Conservation (phyloP, 2,888 invertebrate species). For the Erpobdella octoculata region DNA sequence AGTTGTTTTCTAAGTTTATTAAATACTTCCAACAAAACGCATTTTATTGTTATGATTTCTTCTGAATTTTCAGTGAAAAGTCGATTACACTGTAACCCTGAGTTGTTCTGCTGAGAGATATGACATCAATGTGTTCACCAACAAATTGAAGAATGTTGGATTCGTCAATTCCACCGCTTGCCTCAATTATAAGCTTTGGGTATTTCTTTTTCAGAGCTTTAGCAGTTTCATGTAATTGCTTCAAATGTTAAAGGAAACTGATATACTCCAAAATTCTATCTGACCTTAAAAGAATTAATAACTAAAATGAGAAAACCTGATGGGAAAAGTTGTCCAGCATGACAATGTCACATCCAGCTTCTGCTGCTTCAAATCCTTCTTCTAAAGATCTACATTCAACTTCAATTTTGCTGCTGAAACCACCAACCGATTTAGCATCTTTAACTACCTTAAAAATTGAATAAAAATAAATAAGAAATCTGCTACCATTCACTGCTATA, state of each 20-base stretch:
- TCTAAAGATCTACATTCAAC: slow-evolving; percentile 52
- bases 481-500: no score
- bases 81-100: slow-evolving; percentile 53
- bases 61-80: slow-evolving; percentile 52
- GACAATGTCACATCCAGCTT: slow-evolving; percentile 51
- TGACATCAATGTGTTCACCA: slow-evolving; percentile 47
- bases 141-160: slow-evolving; percentile 46
- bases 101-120: slow-evolving; percentile 51
- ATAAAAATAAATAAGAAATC: background rate
- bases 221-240: slow-evolving; percentile 46
- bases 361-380: slow-evolving; percentile 52
- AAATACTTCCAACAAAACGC: no score
- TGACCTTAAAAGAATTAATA: background rate
- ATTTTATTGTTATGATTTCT: no score
- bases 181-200: slow-evolving; percentile 50
- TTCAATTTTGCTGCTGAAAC: slow-evolving; percentile 52
- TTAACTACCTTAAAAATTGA: slow-evolving; percentile 47
- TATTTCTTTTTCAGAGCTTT: slow-evolving; percentile 44
- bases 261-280: background rate
- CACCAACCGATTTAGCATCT: slow-evolving; percentile 45
- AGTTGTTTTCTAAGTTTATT: no score
- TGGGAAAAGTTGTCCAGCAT: slow-evolving; percentile 54
- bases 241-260: slow-evolving; percentile 34
- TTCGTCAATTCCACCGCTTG: slow-evolving; percentile 52
- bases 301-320: slow-evolving; percentile 27